phyloP scores from a whole-genome alignment of 2,797 vertebrate species.

The Peromyscus melanophrys region DNA sequence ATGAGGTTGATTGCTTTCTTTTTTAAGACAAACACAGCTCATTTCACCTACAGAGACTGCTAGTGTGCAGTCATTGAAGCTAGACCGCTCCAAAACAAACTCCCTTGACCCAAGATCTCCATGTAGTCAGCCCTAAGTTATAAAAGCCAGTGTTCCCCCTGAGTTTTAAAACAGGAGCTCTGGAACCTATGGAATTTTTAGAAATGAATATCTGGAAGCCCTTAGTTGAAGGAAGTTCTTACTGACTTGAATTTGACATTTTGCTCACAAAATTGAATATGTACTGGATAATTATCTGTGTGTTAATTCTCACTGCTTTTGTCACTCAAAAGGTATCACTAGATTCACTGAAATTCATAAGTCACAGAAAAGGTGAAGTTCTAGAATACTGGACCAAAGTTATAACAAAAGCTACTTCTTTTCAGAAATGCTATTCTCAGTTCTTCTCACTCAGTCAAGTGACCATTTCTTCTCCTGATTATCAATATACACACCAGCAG shows the following conservation, averaged over 20 bases:
- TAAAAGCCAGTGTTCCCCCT: constrained; percentile 5
- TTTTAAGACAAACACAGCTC: constrained; percentile 33
- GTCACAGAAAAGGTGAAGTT: background rate
- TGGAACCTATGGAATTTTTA: background rate
- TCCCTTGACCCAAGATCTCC: constrained; percentile 28
- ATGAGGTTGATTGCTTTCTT: constrained; percentile 36
- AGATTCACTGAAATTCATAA: background rate
- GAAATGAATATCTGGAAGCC: background rate
- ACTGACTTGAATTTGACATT: constrained; percentile 34
- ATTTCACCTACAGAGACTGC: constrained; percentile 5
- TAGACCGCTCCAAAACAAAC: constrained; percentile 27
- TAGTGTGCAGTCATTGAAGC: background rate
- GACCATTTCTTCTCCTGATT: background rate
- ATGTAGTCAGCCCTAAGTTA: background rate
- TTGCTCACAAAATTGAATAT: constrained; percentile 45
- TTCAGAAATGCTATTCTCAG: constrained; percentile 13
- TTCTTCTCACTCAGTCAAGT: background rate
- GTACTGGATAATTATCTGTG: constrained; percentile 18
- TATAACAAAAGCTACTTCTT: constrained; percentile 10
- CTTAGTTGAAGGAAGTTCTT: background rate
- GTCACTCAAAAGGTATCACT: background rate
- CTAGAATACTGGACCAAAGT: background rate
- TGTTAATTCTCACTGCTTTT: constrained; percentile 31
- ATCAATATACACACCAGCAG: background rate
- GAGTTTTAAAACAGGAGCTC: constrained; percentile 8